Conservation (phyloP, 1,140 invertebrate species). For the Aphis craccivora region DNA sequence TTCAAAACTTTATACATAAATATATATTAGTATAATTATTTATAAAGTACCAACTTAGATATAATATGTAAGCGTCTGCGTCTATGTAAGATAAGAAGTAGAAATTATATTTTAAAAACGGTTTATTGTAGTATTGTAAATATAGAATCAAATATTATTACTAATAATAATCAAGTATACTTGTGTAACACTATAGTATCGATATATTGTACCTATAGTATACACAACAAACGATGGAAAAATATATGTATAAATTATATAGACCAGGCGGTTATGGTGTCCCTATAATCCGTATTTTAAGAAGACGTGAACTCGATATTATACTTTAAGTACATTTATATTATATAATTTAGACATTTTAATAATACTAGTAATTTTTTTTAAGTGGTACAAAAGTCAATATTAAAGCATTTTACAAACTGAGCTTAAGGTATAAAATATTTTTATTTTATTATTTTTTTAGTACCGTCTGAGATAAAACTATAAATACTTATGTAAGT, state of each 20-base stretch:
- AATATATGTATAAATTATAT: neutral
- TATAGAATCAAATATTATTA: no score
- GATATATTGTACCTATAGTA: neutral
- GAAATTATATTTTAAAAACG: neutral
- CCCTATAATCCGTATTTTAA: neutral
- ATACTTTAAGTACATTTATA: neutral
- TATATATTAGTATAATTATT: neutral
- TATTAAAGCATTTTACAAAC: neutral
- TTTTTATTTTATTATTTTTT: neutral
- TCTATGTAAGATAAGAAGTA: neutral
- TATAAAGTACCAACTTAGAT: neutral
- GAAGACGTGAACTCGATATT: neutral
- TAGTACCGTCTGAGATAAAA: neutral
- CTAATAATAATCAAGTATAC: no score
- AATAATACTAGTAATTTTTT: no score
- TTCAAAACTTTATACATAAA: slow-evolving; percentile 8
- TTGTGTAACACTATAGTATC: neutral
- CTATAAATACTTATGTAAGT: neutral
- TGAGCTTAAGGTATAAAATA: neutral
- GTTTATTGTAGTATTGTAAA: neutral
- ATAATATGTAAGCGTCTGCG: neutral
- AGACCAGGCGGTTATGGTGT: neutral
- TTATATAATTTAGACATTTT: no score
- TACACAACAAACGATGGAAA: neutral
- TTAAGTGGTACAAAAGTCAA: neutral